Evolutionary conservation across 2,797 vertebrate species (phyloP).

Genomic region (Tarsius wallacei): DNA sequence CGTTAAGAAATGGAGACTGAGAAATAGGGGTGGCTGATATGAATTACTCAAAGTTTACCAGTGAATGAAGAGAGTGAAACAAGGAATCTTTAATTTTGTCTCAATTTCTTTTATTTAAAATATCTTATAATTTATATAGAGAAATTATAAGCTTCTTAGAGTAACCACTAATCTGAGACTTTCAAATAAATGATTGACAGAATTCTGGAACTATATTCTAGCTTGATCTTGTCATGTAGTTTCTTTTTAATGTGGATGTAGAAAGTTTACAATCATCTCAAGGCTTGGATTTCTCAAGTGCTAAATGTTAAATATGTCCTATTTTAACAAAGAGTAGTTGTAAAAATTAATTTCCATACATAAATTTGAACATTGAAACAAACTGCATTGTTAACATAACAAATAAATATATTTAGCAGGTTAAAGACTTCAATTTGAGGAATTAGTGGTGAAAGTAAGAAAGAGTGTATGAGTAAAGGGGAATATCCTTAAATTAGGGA

Average conservation of each 20-base stretch:
- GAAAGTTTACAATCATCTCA: not conserved
- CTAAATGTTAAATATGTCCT: not conserved
- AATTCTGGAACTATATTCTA: not conserved
- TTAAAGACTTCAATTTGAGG: not conserved
- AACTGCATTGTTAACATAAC: not conserved
- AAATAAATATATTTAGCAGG: not conserved
- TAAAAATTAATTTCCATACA: not conserved
- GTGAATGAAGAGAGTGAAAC: not conserved
- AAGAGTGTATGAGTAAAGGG: not conserved
- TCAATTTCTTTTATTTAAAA: not conserved
- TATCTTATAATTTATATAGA: slow-evolving; percentile 24
- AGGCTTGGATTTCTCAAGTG: not conserved
- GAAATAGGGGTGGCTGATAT: not conserved
- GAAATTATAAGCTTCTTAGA: not conserved
- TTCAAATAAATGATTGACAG: not conserved
- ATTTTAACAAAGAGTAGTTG: not conserved
- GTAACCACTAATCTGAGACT: not conserved
- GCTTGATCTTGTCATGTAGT: not conserved
- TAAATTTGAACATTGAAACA: slow-evolving; percentile 13
- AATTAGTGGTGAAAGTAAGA: not conserved
- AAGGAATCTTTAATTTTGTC: not conserved
- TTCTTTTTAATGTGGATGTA: not conserved
- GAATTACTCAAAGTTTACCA: not conserved
- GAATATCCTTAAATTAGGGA: not conserved
- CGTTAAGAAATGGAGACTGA: not conserved